These are phyloP conservation scores for Atta cephalotes DNA, from an alignment of 1,140 invertebrate species.

Conservation along the genomic window DNA sequence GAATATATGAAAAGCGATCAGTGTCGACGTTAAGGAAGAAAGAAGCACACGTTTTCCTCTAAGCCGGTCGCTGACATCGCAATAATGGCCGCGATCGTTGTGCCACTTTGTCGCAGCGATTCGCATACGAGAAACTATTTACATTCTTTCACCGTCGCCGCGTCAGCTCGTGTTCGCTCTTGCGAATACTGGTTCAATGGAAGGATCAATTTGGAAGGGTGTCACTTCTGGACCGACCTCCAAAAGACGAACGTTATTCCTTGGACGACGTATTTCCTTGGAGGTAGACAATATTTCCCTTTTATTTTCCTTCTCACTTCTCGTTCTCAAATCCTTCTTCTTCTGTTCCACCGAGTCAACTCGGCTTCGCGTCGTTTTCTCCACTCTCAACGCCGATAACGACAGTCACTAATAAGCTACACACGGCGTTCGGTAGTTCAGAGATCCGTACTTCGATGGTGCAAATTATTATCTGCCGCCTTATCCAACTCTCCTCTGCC, in stretches of 20 bases:
- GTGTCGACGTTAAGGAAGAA: slow-evolving; percentile 26
- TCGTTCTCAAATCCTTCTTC: neutral
- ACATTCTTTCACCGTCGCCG: slow-evolving; percentile 49
- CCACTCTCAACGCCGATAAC: neutral
- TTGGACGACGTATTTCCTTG: slow-evolving; percentile 65
- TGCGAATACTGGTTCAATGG: slow-evolving; percentile 17
- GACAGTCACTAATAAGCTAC: slow-evolving; percentile 33
- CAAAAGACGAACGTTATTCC: slow-evolving; percentile 61
- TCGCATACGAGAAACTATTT: slow-evolving; percentile 42
- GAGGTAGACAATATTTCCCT: slow-evolving; percentile 41
- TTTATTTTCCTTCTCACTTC: slow-evolving; percentile 13
- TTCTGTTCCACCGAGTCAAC: slow-evolving; percentile 21
- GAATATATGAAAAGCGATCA: slow-evolving; percentile 31
- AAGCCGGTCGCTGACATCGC: slow-evolving; percentile 59
- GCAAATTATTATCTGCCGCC: slow-evolving; percentile 39
- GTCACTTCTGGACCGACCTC: slow-evolving; percentile 47
- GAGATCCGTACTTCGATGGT: neutral
- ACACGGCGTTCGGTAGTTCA: slow-evolving; percentile 11
- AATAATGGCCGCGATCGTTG: slow-evolving; percentile 60
- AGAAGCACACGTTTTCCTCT: slow-evolving; percentile 59
- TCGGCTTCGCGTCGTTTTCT: neutral
- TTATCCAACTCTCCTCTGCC: neutral
- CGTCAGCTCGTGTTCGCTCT: slow-evolving; percentile 16
- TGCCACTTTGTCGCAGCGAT: slow-evolving; percentile 33
- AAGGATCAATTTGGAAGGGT: slow-evolving; percentile 57